phyloP scores from a whole-genome alignment of 92 coral and sea anemone genomes.

The Actinostola sp. region DNA sequence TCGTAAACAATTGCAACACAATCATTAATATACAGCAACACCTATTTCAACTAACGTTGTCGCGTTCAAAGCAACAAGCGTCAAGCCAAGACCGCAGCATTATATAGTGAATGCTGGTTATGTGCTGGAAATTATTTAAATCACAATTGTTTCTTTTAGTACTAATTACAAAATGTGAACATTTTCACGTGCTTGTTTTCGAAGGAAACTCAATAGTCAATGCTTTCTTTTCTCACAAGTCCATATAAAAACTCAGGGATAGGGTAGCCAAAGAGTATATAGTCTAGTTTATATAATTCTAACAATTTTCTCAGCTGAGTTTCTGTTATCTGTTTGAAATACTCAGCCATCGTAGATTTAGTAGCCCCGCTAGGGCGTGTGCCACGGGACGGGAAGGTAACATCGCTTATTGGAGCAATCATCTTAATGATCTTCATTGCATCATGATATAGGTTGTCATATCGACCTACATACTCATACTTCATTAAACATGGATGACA shows the following conservation, averaged over 20 bases:
- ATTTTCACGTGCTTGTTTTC: no score
- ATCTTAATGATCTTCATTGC: slow-evolving; percentile 29
- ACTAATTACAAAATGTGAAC: no score
- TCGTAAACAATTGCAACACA: no score
- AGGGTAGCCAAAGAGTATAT: slow-evolving; percentile 34
- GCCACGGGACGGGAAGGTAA: slow-evolving; percentile 25
- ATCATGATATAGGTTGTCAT: slow-evolving; percentile 37
- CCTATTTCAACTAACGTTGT: no score
- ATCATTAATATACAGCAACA: no score
- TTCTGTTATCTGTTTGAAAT: slow-evolving; percentile 42
- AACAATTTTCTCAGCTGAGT: slow-evolving; percentile 28
- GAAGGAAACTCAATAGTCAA: no score
- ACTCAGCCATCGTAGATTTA: slow-evolving; percentile 9
- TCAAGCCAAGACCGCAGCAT: no score
- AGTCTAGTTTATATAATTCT: slow-evolving; percentile 42
- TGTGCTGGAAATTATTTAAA: no score
- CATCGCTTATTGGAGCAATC: slow-evolving; percentile 5
- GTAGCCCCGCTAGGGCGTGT: not conserved
- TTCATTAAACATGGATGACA: slow-evolving; percentile 56
- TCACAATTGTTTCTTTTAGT: no score
- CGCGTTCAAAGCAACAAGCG: no score
- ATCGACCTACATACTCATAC: slow-evolving; percentile 51
- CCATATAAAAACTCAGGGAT: slow-evolving; percentile 24
- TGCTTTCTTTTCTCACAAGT: slow-evolving; percentile 26
- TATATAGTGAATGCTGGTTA: no score